Conservation (phyloP, 2,888 invertebrate genomes). For the Eucriotettix oculatus region DNA sequence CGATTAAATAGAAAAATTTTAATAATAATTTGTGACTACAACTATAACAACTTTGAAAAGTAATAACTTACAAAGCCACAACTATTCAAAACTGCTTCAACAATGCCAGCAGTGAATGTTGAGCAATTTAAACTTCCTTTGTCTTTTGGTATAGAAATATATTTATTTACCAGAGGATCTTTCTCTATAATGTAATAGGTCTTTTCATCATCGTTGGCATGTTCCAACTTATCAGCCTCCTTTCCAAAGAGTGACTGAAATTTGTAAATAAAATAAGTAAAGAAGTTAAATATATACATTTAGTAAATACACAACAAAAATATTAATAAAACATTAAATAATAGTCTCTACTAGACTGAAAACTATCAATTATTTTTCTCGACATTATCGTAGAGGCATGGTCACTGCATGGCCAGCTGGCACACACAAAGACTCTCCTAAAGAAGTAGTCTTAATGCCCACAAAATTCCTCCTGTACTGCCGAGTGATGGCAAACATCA, state of each 20-base stretch:
- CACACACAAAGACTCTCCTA: too few species aligned
- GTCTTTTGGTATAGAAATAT: slow-evolving; percentile 94
- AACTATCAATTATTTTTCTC: too few species aligned
- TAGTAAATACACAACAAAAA: too few species aligned
- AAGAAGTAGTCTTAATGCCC: too few species aligned
- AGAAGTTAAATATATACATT: too few species aligned
- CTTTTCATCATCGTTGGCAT: slow-evolving; percentile 94
- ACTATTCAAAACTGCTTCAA: slow-evolving; percentile 86
- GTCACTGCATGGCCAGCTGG: too few species aligned
- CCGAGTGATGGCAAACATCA: too few species aligned
- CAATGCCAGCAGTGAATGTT: slow-evolving; percentile 94
- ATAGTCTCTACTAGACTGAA: too few species aligned
- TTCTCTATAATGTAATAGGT: slow-evolving; percentile 98
- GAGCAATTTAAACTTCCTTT: slow-evolving; percentile 96
- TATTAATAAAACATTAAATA: too few species aligned
- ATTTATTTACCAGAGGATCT: slow-evolving; percentile 91
- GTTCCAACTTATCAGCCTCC: slow-evolving; percentile 96
- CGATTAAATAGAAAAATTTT: neutral
- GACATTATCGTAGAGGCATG: too few species aligned
- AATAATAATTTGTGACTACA: neutral
- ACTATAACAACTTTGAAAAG: neutral
- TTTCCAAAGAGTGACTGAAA: slow-evolving; percentile 82
- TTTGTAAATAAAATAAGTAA: slow-evolving; percentile 2
- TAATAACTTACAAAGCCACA: slow-evolving; percentile 81
- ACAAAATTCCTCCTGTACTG: too few species aligned